phyloP scores from a whole-genome alignment of 2,113 vertebrate species.

The Nicator chloris region DNA sequence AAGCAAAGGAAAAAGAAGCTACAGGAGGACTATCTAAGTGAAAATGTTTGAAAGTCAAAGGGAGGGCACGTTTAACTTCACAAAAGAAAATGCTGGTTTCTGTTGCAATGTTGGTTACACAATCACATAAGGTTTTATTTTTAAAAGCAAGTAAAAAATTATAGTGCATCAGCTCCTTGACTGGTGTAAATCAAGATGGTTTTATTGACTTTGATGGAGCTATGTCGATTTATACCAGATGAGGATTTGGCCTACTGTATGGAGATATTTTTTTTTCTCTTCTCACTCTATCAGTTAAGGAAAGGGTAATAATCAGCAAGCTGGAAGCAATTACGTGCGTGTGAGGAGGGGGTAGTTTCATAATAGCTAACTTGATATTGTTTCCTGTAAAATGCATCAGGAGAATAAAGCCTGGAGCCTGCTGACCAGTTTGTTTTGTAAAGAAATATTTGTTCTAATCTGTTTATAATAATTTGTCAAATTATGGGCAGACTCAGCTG shows the following conservation, averaged over 20 bases:
- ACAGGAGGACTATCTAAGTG: background rate
- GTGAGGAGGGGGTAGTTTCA: constrained; percentile 65
- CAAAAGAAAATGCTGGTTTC: constrained; percentile 44
- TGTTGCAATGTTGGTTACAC: constrained; percentile 57
- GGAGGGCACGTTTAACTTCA: constrained; percentile 18
- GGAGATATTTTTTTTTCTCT: constrained; percentile 56
- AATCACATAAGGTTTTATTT: constrained; percentile 63
- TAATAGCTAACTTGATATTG: constrained; percentile 64
- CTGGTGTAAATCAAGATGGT: constrained; percentile 57
- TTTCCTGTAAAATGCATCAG: constrained; percentile 64
- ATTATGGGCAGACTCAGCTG: background rate
- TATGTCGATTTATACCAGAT: constrained; percentile 61
- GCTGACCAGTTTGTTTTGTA: constrained; percentile 54
- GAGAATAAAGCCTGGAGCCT: constrained; percentile 48
- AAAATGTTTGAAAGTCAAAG: constrained; percentile 18
- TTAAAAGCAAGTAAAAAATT: constrained; percentile 57
- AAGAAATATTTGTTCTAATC: constrained; percentile 41
- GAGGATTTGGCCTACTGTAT: constrained; percentile 58
- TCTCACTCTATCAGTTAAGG: constrained; percentile 61
- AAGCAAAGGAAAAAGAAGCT: background rate
- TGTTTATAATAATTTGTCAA: constrained; percentile 55
- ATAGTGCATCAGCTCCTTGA: constrained; percentile 32
- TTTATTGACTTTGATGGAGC: constrained; percentile 65
- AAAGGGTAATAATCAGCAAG: constrained; percentile 61
- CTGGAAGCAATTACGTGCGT: constrained; percentile 59